Base-by-base conservation (phyloP, 2,113 vertebrate species). In the Melanerpes formicivorus region DNA sequence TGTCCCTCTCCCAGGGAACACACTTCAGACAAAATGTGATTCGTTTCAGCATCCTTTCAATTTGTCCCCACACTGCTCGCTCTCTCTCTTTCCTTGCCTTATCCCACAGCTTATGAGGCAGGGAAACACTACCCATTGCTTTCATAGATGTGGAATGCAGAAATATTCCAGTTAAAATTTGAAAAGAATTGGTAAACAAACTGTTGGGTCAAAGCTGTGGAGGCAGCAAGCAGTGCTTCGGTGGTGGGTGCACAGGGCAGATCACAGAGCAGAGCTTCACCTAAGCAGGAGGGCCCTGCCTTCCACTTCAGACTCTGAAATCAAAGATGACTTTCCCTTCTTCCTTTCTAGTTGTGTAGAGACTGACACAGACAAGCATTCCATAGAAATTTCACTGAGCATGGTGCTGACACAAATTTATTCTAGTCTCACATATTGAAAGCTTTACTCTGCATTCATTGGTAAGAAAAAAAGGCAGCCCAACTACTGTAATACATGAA, bases 281-380 rank as follows among this genome's bases (percentile, higher is more conserved):
- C 3, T 1, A 23, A 40, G 62, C 73, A 73, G 62, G 18, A 79
- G 48, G 9, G 7, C 21, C n/a, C 32, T 69, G 27, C 54, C 42
- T 52, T 30, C 21, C 6, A 16, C 37, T 78, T 73, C 42, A 37
- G 15, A 44, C 9, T 52, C 16, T 67, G 75, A 69, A 79, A 70
- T 70, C 18, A 32, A 54, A 48, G 42, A 23, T 52, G n/a, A 52
- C 52, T 80, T 87, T 70, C 27, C 21, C 6, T 29, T 71, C 81
- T 66, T 66, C 21, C 27, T 76, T 56, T 84, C 89, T 40, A 42
- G 52, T 92, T 94, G 80, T 83, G 64, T 29, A 92, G 64, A 59
- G 52, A 63, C 60, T 60, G 56, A 73, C 66, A 90, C 13, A 75
- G 52, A 27, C 23, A 59, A 78, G 37, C 64, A 60, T 84, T 87